These are phyloP conservation scores for Philopotamus ludificatus DNA, from an alignment of 1,140 invertebrate genomes.

Conservation along the genomic window DNA sequence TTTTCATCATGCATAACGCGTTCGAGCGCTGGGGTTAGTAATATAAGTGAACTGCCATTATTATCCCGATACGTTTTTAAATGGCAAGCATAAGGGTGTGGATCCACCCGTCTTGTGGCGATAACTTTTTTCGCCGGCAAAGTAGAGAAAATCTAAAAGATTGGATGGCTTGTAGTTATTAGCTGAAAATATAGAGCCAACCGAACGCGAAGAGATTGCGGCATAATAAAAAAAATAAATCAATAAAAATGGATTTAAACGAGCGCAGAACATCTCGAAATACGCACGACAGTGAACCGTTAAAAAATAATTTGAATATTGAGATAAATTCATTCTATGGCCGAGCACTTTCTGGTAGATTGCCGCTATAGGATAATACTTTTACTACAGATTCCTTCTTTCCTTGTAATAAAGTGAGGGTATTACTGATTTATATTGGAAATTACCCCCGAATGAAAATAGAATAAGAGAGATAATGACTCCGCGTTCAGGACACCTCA, in stretches of 20 bases:
- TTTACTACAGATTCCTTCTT: constrained; percentile 41
- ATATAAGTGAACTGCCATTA: constrained; percentile 40
- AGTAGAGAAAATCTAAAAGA: constrained; percentile 40
- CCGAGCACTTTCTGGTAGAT: constrained; percentile 17
- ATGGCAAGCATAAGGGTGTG: constrained; percentile 43
- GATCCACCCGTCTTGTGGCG: constrained; percentile 39
- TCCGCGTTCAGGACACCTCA: constrained; percentile 26
- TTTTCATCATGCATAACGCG: constrained; percentile 9
- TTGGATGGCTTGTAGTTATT: constrained; percentile 40
- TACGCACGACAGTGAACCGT: neutral
- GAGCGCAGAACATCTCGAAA: neutral
- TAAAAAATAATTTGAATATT: neutral
- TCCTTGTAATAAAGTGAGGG: constrained; percentile 41
- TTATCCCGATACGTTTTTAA: constrained; percentile 43
- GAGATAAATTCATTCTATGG: no score
- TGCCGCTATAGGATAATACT: constrained; percentile 26
- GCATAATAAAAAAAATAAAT: no score
- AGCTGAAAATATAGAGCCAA: constrained; percentile 21
- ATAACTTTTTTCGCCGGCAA: constrained; percentile 39
- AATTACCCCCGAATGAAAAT: constrained; percentile 39
- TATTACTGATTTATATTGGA: constrained; percentile 40
- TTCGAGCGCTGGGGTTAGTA: constrained; percentile 16
- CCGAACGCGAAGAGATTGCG: constrained; percentile 26
- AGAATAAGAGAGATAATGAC: constrained; percentile 41
- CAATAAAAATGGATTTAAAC: no score